phyloP scores from a whole-genome alignment of 1,140 invertebrate genomes.

The Papilio aristodemus region DNA sequence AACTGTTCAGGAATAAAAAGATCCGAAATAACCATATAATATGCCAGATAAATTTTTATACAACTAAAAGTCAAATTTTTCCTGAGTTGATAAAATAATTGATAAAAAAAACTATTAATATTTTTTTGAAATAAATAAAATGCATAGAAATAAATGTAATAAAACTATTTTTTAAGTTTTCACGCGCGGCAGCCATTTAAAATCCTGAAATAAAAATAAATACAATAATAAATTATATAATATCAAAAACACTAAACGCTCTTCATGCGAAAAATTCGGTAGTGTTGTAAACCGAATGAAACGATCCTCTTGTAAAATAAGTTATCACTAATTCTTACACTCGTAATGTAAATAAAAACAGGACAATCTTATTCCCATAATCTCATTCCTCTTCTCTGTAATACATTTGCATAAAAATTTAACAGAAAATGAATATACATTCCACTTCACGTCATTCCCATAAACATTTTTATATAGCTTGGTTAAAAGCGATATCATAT shows the following conservation, averaged over 20 bases:
- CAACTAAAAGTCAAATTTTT: not conserved
- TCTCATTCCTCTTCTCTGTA: too few species aligned
- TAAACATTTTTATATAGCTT: too few species aligned
- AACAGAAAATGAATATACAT: too few species aligned
- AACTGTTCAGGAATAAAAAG: not conserved
- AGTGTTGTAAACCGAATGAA: not conserved
- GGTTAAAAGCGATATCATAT: too few species aligned
- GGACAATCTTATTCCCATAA: too few species aligned
- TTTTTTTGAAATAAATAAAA: constrained; percentile 51
- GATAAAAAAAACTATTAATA: constrained; percentile 31
- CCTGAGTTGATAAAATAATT: not conserved
- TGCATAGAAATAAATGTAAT: constrained; percentile 53
- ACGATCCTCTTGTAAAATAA: too few species aligned
- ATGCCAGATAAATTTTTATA: not conserved
- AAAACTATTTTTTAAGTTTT: constrained; percentile 2
- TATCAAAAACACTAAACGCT: not conserved
- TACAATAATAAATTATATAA: constrained; percentile 1
- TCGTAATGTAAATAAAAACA: too few species aligned
- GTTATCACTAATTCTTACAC: too few species aligned
- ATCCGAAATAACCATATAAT: not conserved
- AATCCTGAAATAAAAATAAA: constrained; percentile 33
- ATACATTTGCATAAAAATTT: too few species aligned
- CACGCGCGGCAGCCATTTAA: constrained; percentile 26
- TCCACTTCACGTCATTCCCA: too few species aligned
- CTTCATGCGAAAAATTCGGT: not conserved